Evolutionary conservation across 2,113 vertebrate species (phyloP), one percentile per base, ranked within the genome.

Genomic region (Embiotoca jacksoni): DNA sequence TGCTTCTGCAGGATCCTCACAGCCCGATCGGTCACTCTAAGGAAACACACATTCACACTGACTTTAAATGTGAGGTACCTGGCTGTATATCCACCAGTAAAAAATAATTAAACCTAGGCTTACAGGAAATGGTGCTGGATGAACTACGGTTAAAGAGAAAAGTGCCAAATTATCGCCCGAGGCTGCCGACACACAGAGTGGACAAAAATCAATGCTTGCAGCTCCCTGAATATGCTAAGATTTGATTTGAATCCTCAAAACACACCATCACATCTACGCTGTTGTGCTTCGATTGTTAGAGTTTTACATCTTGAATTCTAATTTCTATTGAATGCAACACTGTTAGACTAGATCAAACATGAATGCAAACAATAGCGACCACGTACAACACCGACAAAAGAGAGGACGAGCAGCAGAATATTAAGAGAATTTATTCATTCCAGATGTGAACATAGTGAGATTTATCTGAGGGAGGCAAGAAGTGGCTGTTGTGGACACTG

Each of bases 1-100:
- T 32, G 61, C 65, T 70, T 67, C 30, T 23, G 52, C 39, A 47
- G 2, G 16, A 41, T 66, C 13, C 46, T 7, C 32, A 39, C 55
- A 60, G 32, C 57, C 35, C 10, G 1, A 67, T 14, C 67, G 39
- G 31, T 62, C 46, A 50, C 41, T 53, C 6, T 49, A 30, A 33
- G 33, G 7, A 60, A 39, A 61, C 4, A 65, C 5, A 60, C 31
- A 55, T 60, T 66, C 73, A 74, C 36, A 35, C 7, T 14, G 10
- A 44, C 9, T 44, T 44, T 13, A 11, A 44, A 11, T 44, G 13
- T 13, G 39, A 41, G 39, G 39, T 10, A 41, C 7, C 39, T 10
- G 7, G 41, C 49, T 52, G 41, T 11, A 44, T 44, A 44, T 44
- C 13, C 49, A 52, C 16, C 5, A 7, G 14, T 50, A 6, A 52